Conservation (phyloP, 2,797 vertebrate species). For the Lerista edwardsae region DNA sequence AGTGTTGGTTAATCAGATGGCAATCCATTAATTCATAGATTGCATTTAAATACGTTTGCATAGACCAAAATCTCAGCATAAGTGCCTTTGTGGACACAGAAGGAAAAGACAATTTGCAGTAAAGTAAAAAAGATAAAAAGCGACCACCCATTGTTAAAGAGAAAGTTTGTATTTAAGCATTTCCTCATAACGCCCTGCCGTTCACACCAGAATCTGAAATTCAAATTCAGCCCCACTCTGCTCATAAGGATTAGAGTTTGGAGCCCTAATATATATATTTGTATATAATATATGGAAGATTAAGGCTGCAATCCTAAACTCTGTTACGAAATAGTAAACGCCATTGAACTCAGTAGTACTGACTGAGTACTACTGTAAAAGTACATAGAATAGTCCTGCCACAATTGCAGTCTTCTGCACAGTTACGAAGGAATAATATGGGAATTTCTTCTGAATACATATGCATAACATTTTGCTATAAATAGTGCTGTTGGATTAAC, state of each 20-base stretch:
- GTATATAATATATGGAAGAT: background rate
- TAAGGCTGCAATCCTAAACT: background rate
- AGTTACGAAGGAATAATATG: no score
- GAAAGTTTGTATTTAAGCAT: background rate
- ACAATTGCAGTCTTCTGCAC: no score
- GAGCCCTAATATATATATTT: background rate
- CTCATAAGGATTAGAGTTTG: background rate
- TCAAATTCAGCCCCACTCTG: background rate
- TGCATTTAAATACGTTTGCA: slow-evolving; percentile 5
- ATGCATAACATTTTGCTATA: background rate
- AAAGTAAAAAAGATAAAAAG: background rate
- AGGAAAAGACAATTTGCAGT: background rate
- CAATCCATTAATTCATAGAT: background rate
- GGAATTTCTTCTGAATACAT: background rate
- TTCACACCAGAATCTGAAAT: background rate
- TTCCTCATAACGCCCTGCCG: background rate
- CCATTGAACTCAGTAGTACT: background rate
- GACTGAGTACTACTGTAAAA: background rate
- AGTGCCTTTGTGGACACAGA: slow-evolving; percentile 39
- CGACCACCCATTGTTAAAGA: background rate
- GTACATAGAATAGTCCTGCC: background rate
- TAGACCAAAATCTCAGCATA: slow-evolving; percentile 23
- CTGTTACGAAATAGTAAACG: background rate
- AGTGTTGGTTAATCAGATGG: background rate
- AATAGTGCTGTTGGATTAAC: background rate